Conservation (phyloP, 1,140 invertebrate genomes). For the Aphaenogaster floridana region DNA sequence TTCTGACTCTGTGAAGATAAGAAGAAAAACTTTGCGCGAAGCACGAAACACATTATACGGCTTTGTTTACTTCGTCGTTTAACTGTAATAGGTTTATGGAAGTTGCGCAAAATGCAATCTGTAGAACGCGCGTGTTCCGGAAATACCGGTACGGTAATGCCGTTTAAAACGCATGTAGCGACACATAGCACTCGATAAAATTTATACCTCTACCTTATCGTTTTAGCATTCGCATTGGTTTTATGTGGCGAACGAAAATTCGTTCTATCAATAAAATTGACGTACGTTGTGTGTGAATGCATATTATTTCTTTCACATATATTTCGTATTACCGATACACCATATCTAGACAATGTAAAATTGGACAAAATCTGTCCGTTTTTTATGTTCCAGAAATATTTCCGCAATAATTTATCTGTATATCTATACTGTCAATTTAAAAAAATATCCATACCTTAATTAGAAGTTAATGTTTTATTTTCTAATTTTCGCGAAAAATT, state of each 20-base stretch:
- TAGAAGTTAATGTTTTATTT: background rate
- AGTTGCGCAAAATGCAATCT: conserved; percentile 50
- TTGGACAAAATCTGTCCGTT: background rate
- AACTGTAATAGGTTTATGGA: conserved; percentile 56
- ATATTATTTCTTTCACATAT: conserved; percentile 7
- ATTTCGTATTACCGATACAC: background rate
- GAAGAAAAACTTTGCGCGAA: conserved; percentile 47
- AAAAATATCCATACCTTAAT: background rate
- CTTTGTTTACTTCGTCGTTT: conserved; percentile 50
- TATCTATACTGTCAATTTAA: background rate
- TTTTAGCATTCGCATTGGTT: conserved; percentile 46
- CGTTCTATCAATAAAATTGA: conserved; percentile 29
- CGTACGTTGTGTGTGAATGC: background rate
- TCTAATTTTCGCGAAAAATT: background rate
- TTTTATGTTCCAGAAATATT: conserved; percentile 24
- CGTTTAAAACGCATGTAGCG: conserved; percentile 30
- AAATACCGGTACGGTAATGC: conserved; percentile 43
- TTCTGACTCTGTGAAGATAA: conserved; percentile 27
- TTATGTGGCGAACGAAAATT: conserved; percentile 36
- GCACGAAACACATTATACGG: conserved; percentile 57
- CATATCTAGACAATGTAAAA: conserved; percentile 25
- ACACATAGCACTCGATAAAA: conserved; percentile 43
- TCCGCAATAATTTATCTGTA: background rate
- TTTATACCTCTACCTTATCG: conserved; percentile 35
- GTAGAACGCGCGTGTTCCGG: conserved; percentile 15